These are phyloP conservation scores for Oncorhynchus kisutch DNA, from an alignment of 2,113 vertebrate genomes.

Conservation along the genomic window DNA sequence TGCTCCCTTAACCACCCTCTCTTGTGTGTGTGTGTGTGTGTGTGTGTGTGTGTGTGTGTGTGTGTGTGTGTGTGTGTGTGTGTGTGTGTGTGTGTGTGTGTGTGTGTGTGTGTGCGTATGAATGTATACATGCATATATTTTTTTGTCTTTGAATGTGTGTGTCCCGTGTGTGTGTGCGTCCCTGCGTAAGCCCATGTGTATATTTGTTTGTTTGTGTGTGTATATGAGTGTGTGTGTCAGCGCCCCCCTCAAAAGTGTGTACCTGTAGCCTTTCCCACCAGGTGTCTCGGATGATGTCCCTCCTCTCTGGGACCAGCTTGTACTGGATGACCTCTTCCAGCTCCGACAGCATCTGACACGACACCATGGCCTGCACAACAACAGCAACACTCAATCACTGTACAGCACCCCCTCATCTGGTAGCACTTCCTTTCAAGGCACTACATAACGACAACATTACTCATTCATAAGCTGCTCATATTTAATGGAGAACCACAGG, in stretches of 20 bases:
- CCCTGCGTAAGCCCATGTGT: not conserved
- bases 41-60: slow-evolving; percentile 6
- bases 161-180: not conserved
- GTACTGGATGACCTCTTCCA: slow-evolving; percentile 99
- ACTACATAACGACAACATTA: not conserved
- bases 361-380: slow-evolving; percentile 94
- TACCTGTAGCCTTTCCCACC: slow-evolving; percentile 99
- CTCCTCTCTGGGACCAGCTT: slow-evolving; percentile 96
- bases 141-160: not conserved
- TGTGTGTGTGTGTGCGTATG: slow-evolving; percentile 8
- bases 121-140: slow-evolving; percentile 8
- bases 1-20: no score
- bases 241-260: slow-evolving; percentile 33
- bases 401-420: not conserved
- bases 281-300: slow-evolving; percentile 97
- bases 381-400: not conserved
- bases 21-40: slow-evolving; percentile 14
- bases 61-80: no score
- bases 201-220: not conserved
- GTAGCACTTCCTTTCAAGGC: not conserved
- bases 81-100: no score
- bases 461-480: not conserved
- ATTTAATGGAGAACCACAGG: not conserved
- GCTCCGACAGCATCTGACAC: slow-evolving; percentile 97
- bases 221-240: slow-evolving; percentile 9